Conservation (phyloP, 1,140 invertebrate species). For the Sipha flava region DNA sequence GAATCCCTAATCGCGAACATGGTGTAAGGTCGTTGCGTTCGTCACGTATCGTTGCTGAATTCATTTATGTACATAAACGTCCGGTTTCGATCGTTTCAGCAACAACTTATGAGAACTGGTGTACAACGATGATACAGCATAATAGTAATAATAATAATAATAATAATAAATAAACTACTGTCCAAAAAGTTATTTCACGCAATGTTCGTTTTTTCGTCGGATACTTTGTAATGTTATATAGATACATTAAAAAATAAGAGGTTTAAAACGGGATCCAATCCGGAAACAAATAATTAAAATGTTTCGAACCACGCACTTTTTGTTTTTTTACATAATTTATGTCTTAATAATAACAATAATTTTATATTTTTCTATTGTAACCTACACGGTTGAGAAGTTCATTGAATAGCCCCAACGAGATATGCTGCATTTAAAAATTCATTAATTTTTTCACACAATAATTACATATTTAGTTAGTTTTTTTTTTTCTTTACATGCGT, state of each 20-base stretch:
- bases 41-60: no score
- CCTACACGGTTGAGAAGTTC: slow-evolving; percentile 27
- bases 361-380: slow-evolving; percentile 23
- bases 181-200: slow-evolving; percentile 14
- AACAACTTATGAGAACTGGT: not conserved
- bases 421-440: slow-evolving; percentile 10
- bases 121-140: not conserved
- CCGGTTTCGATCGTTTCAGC: no score
- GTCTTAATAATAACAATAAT: slow-evolving; percentile 32
- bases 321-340: slow-evolving; percentile 29
- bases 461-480: slow-evolving; percentile 12
- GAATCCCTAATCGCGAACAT: no score
- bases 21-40: no score
- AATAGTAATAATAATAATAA: not conserved
- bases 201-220: not conserved
- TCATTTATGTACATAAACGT: no score
- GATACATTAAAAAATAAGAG: not conserved
- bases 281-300: slow-evolving; percentile 28
- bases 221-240: not conserved
- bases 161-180: not conserved
- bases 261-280: slow-evolving; percentile 13
- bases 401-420: not conserved
- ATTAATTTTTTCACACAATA: slow-evolving; percentile 32
- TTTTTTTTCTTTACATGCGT: not conserved
- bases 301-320: not conserved